phyloP scores from a whole-genome alignment of 2,888 invertebrate species.

The Cephus runcator region DNA sequence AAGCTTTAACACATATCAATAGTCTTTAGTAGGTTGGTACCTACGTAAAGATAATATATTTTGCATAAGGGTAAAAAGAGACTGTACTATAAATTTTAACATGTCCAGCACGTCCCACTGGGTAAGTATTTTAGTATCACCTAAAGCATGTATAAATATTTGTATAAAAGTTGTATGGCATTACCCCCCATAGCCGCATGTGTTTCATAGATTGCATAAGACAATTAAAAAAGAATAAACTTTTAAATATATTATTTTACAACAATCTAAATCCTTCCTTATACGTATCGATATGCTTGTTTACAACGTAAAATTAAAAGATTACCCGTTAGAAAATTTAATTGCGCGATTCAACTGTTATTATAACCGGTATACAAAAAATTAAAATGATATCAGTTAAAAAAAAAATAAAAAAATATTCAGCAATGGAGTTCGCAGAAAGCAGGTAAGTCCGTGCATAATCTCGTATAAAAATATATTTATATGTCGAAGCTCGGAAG shows the following conservation, averaged over 20 bases:
- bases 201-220: background rate
- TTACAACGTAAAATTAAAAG: background rate
- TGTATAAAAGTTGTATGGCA: background rate
- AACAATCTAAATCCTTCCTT: background rate
- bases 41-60: background rate
- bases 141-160: background rate
- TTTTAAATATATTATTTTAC: background rate
- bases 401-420: background rate
- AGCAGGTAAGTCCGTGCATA: background rate
- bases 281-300: background rate
- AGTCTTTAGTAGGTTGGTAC: background rate
- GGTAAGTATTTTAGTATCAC: background rate
- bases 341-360: background rate
- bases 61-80: background rate
- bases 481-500: conserved; percentile 38
- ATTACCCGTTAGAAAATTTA: background rate
- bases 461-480: conserved; percentile 27
- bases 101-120: background rate
- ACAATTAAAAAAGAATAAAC: background rate
- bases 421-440: background rate
- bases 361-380: background rate
- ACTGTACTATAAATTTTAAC: background rate
- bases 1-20: background rate
- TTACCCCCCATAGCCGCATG: background rate
- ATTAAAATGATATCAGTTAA: background rate